Conservation (phyloP, 2,888 invertebrate genomes). For the Zaprionus obscuricornis region DNA sequence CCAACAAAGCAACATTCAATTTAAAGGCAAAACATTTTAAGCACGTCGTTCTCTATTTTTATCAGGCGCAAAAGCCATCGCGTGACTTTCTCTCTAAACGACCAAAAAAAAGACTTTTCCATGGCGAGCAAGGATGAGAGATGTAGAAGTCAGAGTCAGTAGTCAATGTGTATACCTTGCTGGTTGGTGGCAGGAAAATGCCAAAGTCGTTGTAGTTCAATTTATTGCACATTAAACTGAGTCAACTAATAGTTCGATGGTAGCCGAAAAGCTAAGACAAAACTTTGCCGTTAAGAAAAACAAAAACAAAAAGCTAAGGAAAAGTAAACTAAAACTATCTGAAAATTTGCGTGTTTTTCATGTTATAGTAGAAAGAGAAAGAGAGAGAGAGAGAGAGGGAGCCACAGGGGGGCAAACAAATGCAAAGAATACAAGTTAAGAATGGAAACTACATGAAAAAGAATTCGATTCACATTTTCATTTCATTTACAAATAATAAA, state of each 20-base stretch:
- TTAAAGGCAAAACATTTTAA: conserved; percentile 58
- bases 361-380: not conserved
- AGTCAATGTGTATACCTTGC: conserved; percentile 13
- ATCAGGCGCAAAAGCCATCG: conserved; percentile 56
- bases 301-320: conserved; percentile 10
- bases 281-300: no score
- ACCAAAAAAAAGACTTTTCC: no score
- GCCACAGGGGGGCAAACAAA: not conserved
- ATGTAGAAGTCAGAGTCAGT: not conserved
- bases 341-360: conserved; percentile 51
- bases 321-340: conserved; percentile 36
- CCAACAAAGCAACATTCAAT: conserved; percentile 74
- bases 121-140: no score
- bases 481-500: no score
- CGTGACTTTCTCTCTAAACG: conserved; percentile 53
- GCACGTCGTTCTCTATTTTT: conserved; percentile 63
- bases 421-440: no score
- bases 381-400: no score
- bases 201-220: conserved; percentile 52
- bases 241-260: conserved; percentile 63
- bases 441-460: no score
- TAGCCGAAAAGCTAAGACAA: conserved; percentile 38
- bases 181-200: conserved; percentile 34
- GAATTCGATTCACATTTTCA: no score
- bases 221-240: conserved; percentile 68